A percentile compares a stretch with the other conserved stretches of the same genome.
phyloP scores from a whole-genome alignment of 2,113 vertebrate species.

The Sylvia atricapilla region DNA sequence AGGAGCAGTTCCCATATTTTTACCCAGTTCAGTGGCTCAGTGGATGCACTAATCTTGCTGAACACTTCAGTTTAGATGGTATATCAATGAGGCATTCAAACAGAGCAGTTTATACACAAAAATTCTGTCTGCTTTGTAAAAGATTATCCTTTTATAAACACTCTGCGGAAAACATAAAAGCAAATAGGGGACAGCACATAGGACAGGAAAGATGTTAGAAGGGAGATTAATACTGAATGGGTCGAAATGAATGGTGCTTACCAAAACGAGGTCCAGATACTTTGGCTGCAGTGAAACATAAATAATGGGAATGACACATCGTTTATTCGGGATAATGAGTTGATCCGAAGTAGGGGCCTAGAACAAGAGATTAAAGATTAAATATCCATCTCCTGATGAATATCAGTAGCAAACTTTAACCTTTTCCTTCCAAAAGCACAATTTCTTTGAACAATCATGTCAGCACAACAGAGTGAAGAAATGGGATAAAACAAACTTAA shows the following conservation, averaged over 20 bases:
- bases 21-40: conserved; percentile 75
- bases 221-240: conserved; percentile 90
- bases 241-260: conserved; percentile 82
- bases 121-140: conserved; percentile 86
- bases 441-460: conserved; percentile 67
- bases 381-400: conserved; percentile 88
- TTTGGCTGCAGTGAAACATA: conserved; percentile 86
- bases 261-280: conserved; percentile 84
- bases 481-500: conserved; percentile 33
- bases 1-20: conserved; percentile 74
- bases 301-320: conserved; percentile 89
- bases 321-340: conserved; percentile 89
- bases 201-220: conserved; percentile 87
- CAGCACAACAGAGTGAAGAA: conserved; percentile 51
- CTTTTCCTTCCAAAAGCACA: conserved; percentile 83
- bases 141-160: conserved; percentile 89
- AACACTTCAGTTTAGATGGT: conserved; percentile 83
- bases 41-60: conserved; percentile 81
- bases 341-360: conserved; percentile 83
- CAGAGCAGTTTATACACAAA: conserved; percentile 82
- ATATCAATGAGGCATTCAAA: conserved; percentile 83
- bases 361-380: conserved; percentile 90
- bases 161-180: conserved; percentile 84
- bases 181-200: conserved; percentile 80
- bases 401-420: conserved; percentile 87